Base-by-base conservation (phyloP, 2,888 invertebrate species). In the Agonopterix arenella region DNA sequence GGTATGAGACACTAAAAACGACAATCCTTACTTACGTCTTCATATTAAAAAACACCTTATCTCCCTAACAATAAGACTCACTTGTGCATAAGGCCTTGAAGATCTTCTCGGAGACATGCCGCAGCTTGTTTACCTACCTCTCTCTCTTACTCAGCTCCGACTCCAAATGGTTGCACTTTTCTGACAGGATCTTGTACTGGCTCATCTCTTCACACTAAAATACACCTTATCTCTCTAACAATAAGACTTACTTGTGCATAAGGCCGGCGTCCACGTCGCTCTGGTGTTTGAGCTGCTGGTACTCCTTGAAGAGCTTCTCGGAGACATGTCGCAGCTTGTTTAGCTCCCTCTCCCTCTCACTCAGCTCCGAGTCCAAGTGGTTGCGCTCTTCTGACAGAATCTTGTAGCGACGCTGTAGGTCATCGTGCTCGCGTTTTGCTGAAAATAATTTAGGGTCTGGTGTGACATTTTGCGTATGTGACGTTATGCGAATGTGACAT, bases 11-110 rank as follows among this genome's bases (percentile, higher is more conserved):
- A 16, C 16, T 16, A 16, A 16, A 16, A 16, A 16, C 16, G 1
- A 16, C 16, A 16, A 16, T 16, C 16, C 2, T 16, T 16, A 16
- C 16, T 1, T 18, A 18, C 4, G 2, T 18, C 18, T 18, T 4
- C 18, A 18, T 4, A 18, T 3, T 18, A 18, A 18, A 2, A 18
- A 3, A 18, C 18, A 18, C 18, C 18, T 18, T 18, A 28, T 28
- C 4, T 5, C 28, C 28, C 2, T 28, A 28, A 28, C 5, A 28
- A 28, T 28, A 28, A 7, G 28, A 69, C 88, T 84, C 55, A 92
- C 92, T 91, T 93, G 58, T 93, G 92, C 93, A 94, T 93, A 46
- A 94, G 93, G 2, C 91, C 92, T 90, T 90, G 77, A 93, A 94
- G 53, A 89, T 76, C 60, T 92, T 93, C 83, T 94, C 94, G 8